Conservation (phyloP, 1,140 invertebrate genomes). For the Trachymyrmex cornetzi region DNA sequence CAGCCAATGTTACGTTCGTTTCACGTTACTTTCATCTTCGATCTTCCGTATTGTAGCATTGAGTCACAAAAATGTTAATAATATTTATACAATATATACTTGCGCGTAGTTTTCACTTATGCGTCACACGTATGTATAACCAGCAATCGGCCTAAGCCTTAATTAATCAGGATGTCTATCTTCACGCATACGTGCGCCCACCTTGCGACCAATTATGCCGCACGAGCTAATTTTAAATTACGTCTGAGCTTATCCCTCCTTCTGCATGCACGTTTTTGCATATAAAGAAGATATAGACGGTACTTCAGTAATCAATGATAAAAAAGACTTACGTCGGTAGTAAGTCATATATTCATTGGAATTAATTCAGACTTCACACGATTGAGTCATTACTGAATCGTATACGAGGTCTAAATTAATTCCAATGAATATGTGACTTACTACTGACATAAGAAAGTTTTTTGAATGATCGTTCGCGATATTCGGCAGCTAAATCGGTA, state of each 20-base stretch:
- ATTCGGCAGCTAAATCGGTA: neutral
- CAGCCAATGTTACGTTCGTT: too few relatives aligned
- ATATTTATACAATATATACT: neutral
- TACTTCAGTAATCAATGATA: neutral
- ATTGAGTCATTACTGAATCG: too few relatives aligned
- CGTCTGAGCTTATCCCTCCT: slow-evolving; percentile 41
- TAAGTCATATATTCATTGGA: neutral
- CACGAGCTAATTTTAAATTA: slow-evolving; percentile 72
- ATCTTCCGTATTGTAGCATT: neutral
- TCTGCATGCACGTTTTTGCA: neutral
- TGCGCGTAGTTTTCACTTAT: neutral
- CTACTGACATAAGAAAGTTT: too few relatives aligned
- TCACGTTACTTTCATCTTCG: too few relatives aligned
- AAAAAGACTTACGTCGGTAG: neutral
- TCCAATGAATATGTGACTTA: too few relatives aligned
- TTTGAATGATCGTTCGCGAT: neutral
- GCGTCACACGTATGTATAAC: neutral
- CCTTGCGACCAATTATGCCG: slow-evolving; percentile 81
- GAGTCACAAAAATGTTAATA: neutral
- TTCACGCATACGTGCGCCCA: slow-evolving; percentile 83
- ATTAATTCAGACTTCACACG: neutral
- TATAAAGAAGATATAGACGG: neutral
- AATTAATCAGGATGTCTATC: slow-evolving; percentile 83
- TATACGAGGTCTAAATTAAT: too few relatives aligned
- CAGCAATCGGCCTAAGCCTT: slow-evolving; percentile 72